Base-by-base conservation (phyloP, 2,113 vertebrate species). In the Phalacrocorax aristotelis region DNA sequence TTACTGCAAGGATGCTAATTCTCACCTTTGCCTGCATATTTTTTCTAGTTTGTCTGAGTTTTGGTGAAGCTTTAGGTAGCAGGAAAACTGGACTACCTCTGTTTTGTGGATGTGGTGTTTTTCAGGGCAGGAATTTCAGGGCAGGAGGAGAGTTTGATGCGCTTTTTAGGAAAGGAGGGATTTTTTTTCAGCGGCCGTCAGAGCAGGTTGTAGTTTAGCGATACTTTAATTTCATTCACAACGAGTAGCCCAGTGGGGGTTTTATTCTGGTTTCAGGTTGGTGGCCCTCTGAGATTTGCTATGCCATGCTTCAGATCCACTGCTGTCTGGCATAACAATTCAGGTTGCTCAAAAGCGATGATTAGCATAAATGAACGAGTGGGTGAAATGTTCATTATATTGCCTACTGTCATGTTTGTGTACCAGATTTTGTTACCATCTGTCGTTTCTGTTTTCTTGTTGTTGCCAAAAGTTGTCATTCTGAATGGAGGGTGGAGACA, bases 391-490 rank as follows among this genome's bases (percentile, higher is more conserved):
- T 95, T 95, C 95, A 87, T 95, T 92, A 88, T 87, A 84, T 96
- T 93, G 93, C 96, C 95, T 94, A 94, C 97, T 96, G 97, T 95
- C 96, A 89, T 95, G 96, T 97, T 95, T 97, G 96, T 93, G 94
- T 95, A 93, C 95, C 97, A 97, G 97, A 96, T 97, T 97, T 96
- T 87, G 91, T 95, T 87, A 82, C 97, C 97, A 96, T 96, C 97
- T 97, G 97, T 97, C 97, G 96, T 95, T 93, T 75, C 97, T 97
- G 96, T 95, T 96, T 97, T 93, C 91, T 90, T 91, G 81, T 94
- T 95, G 94, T 95, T 95, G 97, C 96, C 97, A 97, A 52, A 95
- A 96, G 96, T 95, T 95, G 95, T 96, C 97, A 91, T 91, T 96
- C 94, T 94, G 94, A 97, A 97, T 91, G 95, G 97, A 95, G 96